Base-by-base conservation (phyloP, 2,888 invertebrate species). In the Luperina nickerlii region DNA sequence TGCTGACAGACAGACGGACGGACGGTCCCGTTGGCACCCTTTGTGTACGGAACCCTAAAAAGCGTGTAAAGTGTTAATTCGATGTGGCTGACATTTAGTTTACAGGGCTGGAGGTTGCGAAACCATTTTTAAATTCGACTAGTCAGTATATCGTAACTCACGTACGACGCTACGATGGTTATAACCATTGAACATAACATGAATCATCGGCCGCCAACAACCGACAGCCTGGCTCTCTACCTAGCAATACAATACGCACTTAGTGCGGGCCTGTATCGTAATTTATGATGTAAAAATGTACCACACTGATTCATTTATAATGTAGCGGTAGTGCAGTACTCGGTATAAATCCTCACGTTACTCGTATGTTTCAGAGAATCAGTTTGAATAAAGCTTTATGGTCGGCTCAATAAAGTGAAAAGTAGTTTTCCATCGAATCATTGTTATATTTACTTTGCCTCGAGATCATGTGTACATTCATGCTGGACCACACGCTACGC, bases 51-150 rank as follows among this genome's bases (percentile, higher is more conserved):
- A 60, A 60, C n/a, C 57, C 57, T n/a, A 93, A 93, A 92, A 88
- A 88, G 86, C 85, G 87, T 90, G 87, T 87, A 86, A 83, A 89
- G 87, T 89, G 87, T 86, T 82, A 79, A 89, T 88, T 86, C 74
- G 89, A 86, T 88, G 88, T 92, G 93, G 93, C 89, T 93, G 94
- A 93, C 91, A 92, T 92, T 92, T 91, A 94, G 94, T 95, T 95
- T 94, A 95, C 93, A 92, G 91, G 91, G 90, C 88, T 90, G 82
- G 82, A 69, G 74, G 78, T 95, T 96, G 92, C 92, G 93, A 94
- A 94, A 95, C 76, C 48, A 82, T 89, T 90, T 91, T 90, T 91
- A 85, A 92, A 93, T 92, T 92, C 88, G 88, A 89, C 87, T 85
- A 88, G 90, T 87, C 89, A 81, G 89, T 71, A 90, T 94, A 93